A percentile compares a stretch with the other conserved stretches of the same genome.
phyloP scores from a whole-genome alignment of 2,888 invertebrate species.

The Tanypteryx hageni region DNA sequence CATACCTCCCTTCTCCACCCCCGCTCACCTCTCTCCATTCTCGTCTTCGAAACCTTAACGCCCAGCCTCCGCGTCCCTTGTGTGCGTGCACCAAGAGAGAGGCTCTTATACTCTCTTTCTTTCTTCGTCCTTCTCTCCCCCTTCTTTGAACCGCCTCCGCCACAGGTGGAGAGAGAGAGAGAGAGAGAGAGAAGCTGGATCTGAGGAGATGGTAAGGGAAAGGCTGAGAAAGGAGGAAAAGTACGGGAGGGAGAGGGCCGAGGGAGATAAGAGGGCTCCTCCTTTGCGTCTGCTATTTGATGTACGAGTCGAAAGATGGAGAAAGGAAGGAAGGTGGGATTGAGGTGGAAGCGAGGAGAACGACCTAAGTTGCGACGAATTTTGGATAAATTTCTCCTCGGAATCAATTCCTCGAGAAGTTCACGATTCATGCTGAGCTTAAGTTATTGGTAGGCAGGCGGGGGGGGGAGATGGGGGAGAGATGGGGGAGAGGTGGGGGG shows the following conservation, averaged over 20 bases:
- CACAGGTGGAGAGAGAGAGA: slow-evolving; percentile 17
- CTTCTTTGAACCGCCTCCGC: neutral
- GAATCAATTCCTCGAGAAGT: neutral
- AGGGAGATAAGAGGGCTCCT: neutral
- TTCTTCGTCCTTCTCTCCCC: neutral
- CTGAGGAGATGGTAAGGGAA: too few relatives aligned
- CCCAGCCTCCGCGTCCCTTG: neutral
- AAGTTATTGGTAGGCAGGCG: neutral
- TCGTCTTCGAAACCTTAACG: neutral
- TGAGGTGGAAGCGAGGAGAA: neutral
- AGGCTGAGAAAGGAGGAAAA: neutral
- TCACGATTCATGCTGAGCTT: neutral
- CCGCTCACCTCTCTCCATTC: slow-evolving; percentile 43
- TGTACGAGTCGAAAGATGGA: slow-evolving; percentile 9
- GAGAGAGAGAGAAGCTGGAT: neutral
- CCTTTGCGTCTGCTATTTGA: slow-evolving; percentile 9
- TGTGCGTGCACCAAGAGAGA: neutral
- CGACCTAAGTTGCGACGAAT: slow-evolving; percentile 11
- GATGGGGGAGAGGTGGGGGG: too few relatives aligned
- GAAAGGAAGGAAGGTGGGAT: neutral
- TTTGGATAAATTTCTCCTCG: neutral
- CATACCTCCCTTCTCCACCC: slow-evolving; percentile 46
- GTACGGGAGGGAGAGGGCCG: neutral
- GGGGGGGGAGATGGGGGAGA: too few relatives aligned
- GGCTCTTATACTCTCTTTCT: neutral